phyloP scores from a whole-genome alignment of 1,140 invertebrate genomes.

The Camponotus floridanus region DNA sequence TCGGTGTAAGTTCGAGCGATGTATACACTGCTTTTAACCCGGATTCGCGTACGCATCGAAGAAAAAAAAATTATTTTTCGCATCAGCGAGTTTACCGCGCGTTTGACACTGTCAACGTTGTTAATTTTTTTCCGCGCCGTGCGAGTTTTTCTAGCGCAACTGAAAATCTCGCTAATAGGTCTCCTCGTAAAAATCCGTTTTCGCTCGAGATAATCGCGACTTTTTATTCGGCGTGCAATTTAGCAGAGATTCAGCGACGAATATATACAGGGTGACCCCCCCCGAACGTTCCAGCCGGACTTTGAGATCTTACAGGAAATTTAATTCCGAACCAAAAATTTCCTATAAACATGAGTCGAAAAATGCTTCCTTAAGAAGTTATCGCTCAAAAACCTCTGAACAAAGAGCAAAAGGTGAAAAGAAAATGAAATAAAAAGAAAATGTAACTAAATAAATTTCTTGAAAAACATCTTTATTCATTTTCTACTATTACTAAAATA shows the following conservation, averaged over 20 bases:
- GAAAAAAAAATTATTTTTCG: conserved; percentile 22
- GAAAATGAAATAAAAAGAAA: too few species aligned
- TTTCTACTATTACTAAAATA: too few species aligned
- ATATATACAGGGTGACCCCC: too few species aligned
- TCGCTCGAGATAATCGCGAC: conserved; percentile 19
- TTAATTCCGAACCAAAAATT: too few species aligned
- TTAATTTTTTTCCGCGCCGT: conserved; percentile 22
- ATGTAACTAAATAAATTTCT: too few species aligned
- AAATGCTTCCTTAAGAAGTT: too few species aligned
- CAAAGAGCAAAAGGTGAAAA: too few species aligned
- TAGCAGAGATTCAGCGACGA: background rate
- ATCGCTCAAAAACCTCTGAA: too few species aligned
- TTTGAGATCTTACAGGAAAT: too few species aligned
- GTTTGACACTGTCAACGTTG: conserved; percentile 49
- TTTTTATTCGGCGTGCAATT: conserved; percentile 29
- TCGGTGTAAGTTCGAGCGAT: conserved; percentile 48
- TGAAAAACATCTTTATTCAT: too few species aligned
- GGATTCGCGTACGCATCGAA: conserved; percentile 57
- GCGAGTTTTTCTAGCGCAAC: conserved; percentile 20
- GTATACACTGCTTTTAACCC: conserved; percentile 71
- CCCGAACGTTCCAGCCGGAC: too few species aligned
- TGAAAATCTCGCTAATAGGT: conserved; percentile 37
- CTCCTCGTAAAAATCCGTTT: conserved; percentile 24
- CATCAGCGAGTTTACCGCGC: conserved; percentile 42
- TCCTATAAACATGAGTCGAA: too few species aligned